Evolutionary conservation across 2,888 invertebrate species (phyloP), one percentile per base, ranked within the genome.

Genomic region (Nephrotoma appendiculata): DNA sequence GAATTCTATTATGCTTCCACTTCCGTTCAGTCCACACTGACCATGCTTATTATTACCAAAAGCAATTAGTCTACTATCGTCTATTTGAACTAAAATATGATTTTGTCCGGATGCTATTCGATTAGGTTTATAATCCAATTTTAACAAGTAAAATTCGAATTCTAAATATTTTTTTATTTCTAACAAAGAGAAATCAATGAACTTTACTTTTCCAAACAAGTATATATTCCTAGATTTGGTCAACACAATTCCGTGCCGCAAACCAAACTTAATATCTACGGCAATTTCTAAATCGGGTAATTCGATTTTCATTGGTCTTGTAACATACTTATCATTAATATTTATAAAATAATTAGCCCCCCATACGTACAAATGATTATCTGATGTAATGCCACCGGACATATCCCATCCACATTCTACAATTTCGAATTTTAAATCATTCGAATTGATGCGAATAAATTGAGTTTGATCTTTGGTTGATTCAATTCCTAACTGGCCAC

Each of bases 21-120:
- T 84, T 42, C 31, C 71, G 11, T 43, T 42, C 9, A 42, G n/a
- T 15, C 85, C 85, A 19, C 93, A 92, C 89, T 98, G 97, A 0
- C 97, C 96, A 91, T 95, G 95, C 91, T 95, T 96, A 89, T 97
- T 97, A 89, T 96, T 96, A 42, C 98, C 98, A 94, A 96, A 96
- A 12, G 93, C 94, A 92, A 93, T 96, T 87, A 95, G 92, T 87
- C 93, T 94, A 88, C 92, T 91, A 88, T 92, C 91, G 2, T 88
- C 86, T 42, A 90, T 89, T 87, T 90, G 89, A 6, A 91, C 88
- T 87, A 91, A 88, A 87, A 91, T 95, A 90, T 97, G 96, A 89
- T 96, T 95, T 91, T 97, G 96, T 1, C 98, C 98, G 91, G 96
- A 96, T 83, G 94, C 93, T 86, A 96, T 92, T 89, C 6, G 84